Conservation (phyloP, 2,888 invertebrate genomes). For the Helobdella robusta region DNA sequence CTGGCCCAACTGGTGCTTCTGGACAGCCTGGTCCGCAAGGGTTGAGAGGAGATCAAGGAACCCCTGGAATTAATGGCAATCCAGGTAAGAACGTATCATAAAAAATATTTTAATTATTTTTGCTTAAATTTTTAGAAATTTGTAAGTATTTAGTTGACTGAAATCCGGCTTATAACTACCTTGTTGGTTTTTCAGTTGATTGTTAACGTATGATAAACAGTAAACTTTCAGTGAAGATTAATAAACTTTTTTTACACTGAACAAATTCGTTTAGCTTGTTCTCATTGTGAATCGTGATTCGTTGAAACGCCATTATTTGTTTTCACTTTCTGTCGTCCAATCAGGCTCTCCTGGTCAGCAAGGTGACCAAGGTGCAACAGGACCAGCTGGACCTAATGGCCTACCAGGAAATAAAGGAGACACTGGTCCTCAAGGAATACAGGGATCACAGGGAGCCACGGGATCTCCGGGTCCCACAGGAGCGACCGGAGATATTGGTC, state of each 20-base stretch:
- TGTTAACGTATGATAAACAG: too few relatives aligned
- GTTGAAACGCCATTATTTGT: too few relatives aligned
- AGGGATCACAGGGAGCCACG: slow-evolving; percentile 9
- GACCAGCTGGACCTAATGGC: slow-evolving; percentile 25
- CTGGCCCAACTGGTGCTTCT: slow-evolving; percentile 18
- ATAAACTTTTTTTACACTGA: neutral
- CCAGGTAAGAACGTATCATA: neutral
- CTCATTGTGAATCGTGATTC: too few relatives aligned
- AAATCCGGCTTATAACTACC: too few relatives aligned
- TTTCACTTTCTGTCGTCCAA: too few relatives aligned
- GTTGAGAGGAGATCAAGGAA: slow-evolving; percentile 10
- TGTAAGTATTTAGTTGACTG: too few relatives aligned
- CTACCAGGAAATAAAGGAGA: slow-evolving; percentile 15
- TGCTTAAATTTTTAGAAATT: neutral
- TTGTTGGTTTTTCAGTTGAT: too few relatives aligned
- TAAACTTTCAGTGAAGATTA: neutral
- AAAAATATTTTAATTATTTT: neutral
- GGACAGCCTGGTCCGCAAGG: slow-evolving; percentile 23
- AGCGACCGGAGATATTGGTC: slow-evolving; percentile 19
- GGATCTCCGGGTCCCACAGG: slow-evolving; percentile 23
- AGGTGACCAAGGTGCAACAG: slow-evolving; percentile 26
- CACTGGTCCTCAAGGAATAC: slow-evolving; percentile 18
- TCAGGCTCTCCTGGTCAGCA: slow-evolving; percentile 24
- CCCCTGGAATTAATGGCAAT: slow-evolving; percentile 6
- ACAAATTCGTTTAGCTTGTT: slow-evolving; percentile 6